Evolutionary conservation across 2,113 vertebrate species (phyloP).

Genomic region (Rhinogobius similis): DNA sequence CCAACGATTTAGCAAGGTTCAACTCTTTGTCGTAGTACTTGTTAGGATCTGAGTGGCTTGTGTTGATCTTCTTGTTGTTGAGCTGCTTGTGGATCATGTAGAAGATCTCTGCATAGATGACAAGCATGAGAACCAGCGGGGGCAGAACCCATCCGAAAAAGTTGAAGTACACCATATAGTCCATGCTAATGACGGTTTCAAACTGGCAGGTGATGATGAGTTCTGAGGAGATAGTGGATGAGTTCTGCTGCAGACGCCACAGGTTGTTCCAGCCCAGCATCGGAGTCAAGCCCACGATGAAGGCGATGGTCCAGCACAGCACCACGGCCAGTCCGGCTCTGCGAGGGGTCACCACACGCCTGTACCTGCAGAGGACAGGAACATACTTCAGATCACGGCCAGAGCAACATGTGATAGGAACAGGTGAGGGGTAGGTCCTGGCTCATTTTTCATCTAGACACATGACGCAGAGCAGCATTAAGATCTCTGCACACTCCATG

Average conservation of each 20-base stretch:
- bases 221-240: constrained; percentile 67
- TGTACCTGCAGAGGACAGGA: constrained; percentile 82
- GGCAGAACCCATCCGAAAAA: constrained; percentile 97
- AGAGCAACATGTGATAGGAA: neutral
- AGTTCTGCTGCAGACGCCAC: constrained; percentile 67
- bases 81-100: constrained; percentile 97
- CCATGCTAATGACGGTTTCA: constrained; percentile 97
- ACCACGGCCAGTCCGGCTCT: constrained; percentile 87
- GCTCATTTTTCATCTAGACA: neutral
- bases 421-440: neutral
- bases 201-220: constrained; percentile 88
- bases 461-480: neutral
- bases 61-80: constrained; percentile 89
- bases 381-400: constrained; percentile 33
- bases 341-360: constrained; percentile 86
- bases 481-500: neutral
- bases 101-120: constrained; percentile 96
- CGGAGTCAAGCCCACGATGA: constrained; percentile 90
- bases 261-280: constrained; percentile 98
- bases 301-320: constrained; percentile 88
- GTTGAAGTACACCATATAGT: constrained; percentile 99
- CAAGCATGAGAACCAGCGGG: constrained; percentile 89
- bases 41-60: constrained; percentile 84
- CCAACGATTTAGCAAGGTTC: constrained; percentile 94
- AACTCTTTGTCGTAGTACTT: constrained; percentile 97